Percentiles rank a stretch among this genome's conserved stretches.
Evolutionary conservation across 2,113 vertebrate genomes (phyloP).

Genomic region (Greenwoodochromis staneri): DNA sequence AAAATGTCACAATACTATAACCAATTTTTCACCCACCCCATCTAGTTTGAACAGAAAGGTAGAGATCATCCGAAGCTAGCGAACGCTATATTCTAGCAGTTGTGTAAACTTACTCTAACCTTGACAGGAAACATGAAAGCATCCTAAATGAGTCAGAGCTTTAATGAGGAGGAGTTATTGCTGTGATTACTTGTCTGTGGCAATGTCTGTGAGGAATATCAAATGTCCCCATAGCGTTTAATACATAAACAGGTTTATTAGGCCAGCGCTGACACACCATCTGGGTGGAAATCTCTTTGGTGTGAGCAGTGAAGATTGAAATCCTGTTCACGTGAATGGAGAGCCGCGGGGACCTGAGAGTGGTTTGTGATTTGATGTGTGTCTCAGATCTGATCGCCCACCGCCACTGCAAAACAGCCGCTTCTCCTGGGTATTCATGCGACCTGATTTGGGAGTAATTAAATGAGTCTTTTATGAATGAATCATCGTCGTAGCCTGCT

Average conservation of each 20-base stretch:
- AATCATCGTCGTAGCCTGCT: constrained; percentile 11
- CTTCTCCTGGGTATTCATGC: constrained; percentile 27
- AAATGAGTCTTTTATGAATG: constrained; percentile 56
- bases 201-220: constrained; percentile 33
- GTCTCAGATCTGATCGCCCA: constrained; percentile 14
- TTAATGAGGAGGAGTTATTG: constrained; percentile 29
- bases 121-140: constrained; percentile 36
- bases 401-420: background rate
- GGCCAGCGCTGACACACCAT: constrained; percentile 3
- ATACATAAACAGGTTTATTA: constrained; percentile 55
- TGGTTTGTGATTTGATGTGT: constrained; percentile 9
- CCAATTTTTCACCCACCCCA: background rate
- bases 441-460: constrained; percentile 58
- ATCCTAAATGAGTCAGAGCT: constrained; percentile 14
- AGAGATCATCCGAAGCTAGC: background rate
- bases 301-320: constrained; percentile 30
- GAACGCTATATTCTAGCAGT: background rate
- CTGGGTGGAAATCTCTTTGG: constrained; percentile 40
- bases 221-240: constrained; percentile 30
- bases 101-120: constrained; percentile 17
- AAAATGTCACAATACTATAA: background rate
- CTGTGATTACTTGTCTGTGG: constrained; percentile 24
- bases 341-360: constrained; percentile 9
- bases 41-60: background rate
- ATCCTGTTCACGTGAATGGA: constrained; percentile 22